Evolutionary conservation across 2,888 invertebrate species (phyloP).

Genomic region (Ophioninae sp.): DNA sequence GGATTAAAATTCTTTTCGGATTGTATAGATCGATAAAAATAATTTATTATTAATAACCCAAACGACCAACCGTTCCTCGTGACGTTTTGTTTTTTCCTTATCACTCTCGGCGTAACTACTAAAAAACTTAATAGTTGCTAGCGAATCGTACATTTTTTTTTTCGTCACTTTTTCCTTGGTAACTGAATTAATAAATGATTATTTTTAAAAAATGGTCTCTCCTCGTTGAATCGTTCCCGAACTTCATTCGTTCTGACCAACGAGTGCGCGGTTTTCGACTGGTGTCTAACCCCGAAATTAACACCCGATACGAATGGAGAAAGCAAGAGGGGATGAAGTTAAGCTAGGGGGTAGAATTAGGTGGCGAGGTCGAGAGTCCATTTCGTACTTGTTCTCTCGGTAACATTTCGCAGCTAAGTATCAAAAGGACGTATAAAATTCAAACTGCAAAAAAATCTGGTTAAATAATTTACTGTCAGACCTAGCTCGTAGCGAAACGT

Average conservation of each 20-base stretch:
- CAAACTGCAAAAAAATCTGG: too few species aligned
- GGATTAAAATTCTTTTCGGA: too few species aligned
- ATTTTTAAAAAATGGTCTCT: not conserved
- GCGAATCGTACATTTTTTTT: slow-evolving; percentile 67
- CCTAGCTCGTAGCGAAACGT: too few species aligned
- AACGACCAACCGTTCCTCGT: slow-evolving; percentile 72
- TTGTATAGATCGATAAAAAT: too few species aligned
- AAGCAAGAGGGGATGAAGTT: slow-evolving; percentile 61
- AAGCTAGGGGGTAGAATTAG: slow-evolving; percentile 61
- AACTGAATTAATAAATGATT: not conserved
- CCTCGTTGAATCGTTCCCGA: not conserved
- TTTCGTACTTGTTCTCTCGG: not conserved
- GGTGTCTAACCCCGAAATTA: slow-evolving; percentile 59
- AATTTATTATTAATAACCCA: slow-evolving; percentile 13
- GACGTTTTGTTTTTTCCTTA: slow-evolving; percentile 67
- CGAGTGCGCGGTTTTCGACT: slow-evolving; percentile 55
- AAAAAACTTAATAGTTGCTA: slow-evolving; percentile 71
- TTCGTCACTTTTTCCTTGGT: not conserved
- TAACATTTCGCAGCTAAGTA: too few species aligned
- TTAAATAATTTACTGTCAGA: too few species aligned
- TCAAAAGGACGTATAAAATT: too few species aligned
- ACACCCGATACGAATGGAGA: slow-evolving; percentile 51
- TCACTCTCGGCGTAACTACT: slow-evolving; percentile 70
- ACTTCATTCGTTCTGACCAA: slow-evolving; percentile 8
- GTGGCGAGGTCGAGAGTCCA: slow-evolving; percentile 45